phyloP scores from a whole-genome alignment of 2,888 invertebrate species.

The Dusona sp. region DNA sequence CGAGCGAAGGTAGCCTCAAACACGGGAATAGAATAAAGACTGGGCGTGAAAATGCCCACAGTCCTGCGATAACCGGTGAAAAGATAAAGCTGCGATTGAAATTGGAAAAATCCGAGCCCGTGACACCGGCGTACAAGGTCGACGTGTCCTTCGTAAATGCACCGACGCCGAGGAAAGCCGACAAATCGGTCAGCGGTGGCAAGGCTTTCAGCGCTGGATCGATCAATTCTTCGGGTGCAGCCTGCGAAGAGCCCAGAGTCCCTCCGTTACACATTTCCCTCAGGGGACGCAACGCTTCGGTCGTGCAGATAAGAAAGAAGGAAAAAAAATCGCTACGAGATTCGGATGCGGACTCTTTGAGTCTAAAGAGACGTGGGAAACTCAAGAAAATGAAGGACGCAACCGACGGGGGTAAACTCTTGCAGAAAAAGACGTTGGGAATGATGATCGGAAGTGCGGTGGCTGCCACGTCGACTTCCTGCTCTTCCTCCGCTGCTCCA shows the following conservation, averaged over 20 bases:
- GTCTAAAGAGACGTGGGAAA: conserved; percentile 84
- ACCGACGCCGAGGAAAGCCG: conserved; percentile 83
- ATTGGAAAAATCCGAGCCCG: conserved; percentile 93
- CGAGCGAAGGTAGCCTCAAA: conserved; percentile 87
- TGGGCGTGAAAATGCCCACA: conserved; percentile 81
- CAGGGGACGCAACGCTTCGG: conserved; percentile 92
- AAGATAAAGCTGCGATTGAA: conserved; percentile 94
- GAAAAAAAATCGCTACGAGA: conserved; percentile 87
- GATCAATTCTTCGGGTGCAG: conserved; percentile 73
- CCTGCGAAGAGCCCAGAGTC: conserved; percentile 90
- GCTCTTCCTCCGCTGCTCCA: background rate
- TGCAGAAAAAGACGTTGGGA: conserved; percentile 82
- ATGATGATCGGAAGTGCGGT: conserved; percentile 78
- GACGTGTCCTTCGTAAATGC: conserved; percentile 91
- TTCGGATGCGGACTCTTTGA: conserved; percentile 82
- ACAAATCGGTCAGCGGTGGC: conserved; percentile 84
- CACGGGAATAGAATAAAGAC: conserved; percentile 81
- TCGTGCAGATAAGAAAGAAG: conserved; percentile 92
- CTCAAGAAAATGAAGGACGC: conserved; percentile 86
- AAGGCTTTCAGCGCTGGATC: conserved; percentile 85
- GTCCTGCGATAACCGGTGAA: conserved; percentile 86
- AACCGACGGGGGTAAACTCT: conserved; percentile 81
- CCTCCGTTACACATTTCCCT: conserved; percentile 95
- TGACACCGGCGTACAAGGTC: conserved; percentile 92
- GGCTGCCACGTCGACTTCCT: conserved; percentile 7